phyloP scores from a whole-genome alignment of 2,797 vertebrate species.

The Lacerta bilineata region DNA sequence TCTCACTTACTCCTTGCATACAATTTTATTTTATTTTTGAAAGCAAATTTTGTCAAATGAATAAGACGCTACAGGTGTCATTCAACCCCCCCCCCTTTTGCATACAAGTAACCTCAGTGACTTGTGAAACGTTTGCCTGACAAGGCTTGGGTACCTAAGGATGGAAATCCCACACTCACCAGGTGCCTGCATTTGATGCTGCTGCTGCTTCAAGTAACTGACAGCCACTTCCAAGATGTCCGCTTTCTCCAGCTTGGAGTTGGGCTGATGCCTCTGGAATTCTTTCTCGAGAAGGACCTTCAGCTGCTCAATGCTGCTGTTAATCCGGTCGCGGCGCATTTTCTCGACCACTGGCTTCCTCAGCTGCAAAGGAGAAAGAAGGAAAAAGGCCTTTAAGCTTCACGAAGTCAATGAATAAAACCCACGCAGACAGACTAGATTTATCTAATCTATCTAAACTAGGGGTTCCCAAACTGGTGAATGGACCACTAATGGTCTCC shows the following conservation, averaged over 20 bases:
- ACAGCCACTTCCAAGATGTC: slow-evolving; percentile 88
- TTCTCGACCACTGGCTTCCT: slow-evolving; percentile 89
- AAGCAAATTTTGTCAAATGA: no score
- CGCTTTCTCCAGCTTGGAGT: slow-evolving; percentile 86
- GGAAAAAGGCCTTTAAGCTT: neutral
- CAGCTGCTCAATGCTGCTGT: slow-evolving; percentile 80
- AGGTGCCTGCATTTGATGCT: slow-evolving; percentile 46
- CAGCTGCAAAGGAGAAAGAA: slow-evolving; percentile 74
- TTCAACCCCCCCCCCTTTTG: no score
- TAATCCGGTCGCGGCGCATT: slow-evolving; percentile 74
- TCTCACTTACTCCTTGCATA: neutral
- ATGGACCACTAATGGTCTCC: no score
- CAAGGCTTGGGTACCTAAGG: fast-evolving
- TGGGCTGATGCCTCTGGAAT: slow-evolving; percentile 79
- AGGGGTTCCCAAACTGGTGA: no score
- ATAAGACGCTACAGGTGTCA: no score
- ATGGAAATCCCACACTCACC: slow-evolving; percentile 44
- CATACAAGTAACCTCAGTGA: no score
- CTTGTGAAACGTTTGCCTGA: neutral
- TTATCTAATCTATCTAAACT: no score
- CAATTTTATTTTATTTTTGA: no score
- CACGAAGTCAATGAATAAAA: neutral
- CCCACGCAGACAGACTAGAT: neutral
- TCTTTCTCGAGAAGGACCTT: slow-evolving; percentile 81
- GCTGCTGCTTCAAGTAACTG: slow-evolving; percentile 82